Conservation (phyloP, 2,888 invertebrate species). For the Argyresthia goedartella region DNA sequence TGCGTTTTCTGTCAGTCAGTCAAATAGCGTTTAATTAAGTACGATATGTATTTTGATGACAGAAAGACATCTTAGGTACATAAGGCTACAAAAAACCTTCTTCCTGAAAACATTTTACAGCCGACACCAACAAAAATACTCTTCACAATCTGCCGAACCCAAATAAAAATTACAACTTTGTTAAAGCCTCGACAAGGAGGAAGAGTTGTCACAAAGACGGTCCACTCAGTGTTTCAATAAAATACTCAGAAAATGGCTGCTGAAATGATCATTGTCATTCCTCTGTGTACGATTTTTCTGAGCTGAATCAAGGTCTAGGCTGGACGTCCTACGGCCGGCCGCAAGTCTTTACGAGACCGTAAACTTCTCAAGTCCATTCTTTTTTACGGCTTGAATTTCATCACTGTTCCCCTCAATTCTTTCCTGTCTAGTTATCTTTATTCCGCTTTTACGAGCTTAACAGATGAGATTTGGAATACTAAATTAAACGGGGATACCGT, state of each 20-base stretch:
- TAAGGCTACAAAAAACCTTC: no score
- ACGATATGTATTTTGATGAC: no score
- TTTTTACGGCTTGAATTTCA: neutral
- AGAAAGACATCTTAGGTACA: no score
- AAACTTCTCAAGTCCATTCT: neutral
- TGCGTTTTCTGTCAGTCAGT: no score
- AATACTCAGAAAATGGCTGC: neutral
- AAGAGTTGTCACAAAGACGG: neutral
- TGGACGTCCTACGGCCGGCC: neutral
- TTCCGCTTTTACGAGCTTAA: slow-evolving; percentile 37
- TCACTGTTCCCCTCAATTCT: neutral
- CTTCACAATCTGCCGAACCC: no score
- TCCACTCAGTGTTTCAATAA: neutral
- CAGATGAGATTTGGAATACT: slow-evolving; percentile 42
- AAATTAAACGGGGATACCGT: slow-evolving; percentile 14
- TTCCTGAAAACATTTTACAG: no score
- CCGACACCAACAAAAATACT: no score
- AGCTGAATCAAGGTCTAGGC: neutral
- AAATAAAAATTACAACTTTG: no score
- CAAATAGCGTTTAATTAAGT: no score
- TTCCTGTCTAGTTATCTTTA: slow-evolving; percentile 5
- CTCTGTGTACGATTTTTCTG: neutral
- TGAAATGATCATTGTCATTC: neutral
- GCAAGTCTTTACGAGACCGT: neutral
- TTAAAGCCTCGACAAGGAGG: no score